Percentiles rank a stretch among this genome's conserved stretches.
Conservation (phyloP, 2,797 vertebrate genomes). For the Phoebastria nigripes region DNA sequence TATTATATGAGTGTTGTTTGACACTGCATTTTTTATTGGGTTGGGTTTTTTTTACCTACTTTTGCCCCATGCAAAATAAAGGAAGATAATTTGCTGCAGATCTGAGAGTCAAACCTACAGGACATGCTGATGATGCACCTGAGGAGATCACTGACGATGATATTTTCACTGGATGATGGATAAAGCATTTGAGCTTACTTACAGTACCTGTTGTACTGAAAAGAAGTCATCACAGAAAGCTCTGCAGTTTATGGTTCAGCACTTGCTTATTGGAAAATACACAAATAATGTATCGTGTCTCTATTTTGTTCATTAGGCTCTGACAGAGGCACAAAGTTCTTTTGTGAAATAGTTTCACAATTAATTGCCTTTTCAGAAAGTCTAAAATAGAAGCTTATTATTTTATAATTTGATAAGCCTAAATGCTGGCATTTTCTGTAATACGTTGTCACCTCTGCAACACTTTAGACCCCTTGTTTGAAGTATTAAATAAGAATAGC, state of each 20-base stretch:
- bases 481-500: constrained; percentile 36
- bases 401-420: constrained; percentile 29
- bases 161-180: neutral
- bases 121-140: neutral
- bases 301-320: neutral
- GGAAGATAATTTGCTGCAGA: neutral
- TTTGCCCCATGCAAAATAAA: neutral
- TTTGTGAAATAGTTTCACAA: neutral
- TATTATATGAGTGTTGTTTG: neutral
- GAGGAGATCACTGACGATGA: neutral
- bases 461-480: constrained; percentile 6
- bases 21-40: neutral
- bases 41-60: neutral
- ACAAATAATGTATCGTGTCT: neutral
- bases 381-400: constrained; percentile 3
- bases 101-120: neutral
- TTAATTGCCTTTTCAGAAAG: constrained; percentile 32
- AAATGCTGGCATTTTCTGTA: constrained; percentile 21
- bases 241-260: neutral
- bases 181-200: neutral
- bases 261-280: neutral
- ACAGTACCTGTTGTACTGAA: neutral
- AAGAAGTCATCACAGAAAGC: neutral
- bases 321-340: neutral
- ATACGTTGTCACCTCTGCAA: constrained; percentile 1